phyloP scores from a whole-genome alignment of 53 echinoderm and acorn worm genomes.

The Echinometra lucunter region DNA sequence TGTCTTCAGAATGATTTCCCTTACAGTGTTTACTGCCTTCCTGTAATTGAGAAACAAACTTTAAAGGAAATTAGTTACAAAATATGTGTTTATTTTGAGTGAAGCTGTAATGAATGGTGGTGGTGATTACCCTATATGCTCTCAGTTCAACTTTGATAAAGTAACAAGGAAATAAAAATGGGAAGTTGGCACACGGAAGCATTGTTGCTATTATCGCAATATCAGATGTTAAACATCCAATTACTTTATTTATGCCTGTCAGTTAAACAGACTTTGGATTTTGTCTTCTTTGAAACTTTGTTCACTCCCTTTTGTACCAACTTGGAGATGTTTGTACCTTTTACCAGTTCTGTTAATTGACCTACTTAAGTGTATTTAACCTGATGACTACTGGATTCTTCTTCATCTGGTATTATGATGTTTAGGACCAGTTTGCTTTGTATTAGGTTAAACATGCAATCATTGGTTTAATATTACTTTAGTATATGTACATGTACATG shows the following conservation, averaged over 20 bases:
- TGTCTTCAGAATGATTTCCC: too few relatives aligned
- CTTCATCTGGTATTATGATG: too few relatives aligned
- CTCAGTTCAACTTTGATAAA: background rate
- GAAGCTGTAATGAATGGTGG: too few relatives aligned
- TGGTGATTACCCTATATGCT: background rate
- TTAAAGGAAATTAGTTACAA: too few relatives aligned
- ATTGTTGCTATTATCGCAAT: background rate
- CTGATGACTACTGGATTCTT: background rate
- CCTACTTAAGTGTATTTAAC: background rate
- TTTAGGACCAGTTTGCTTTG: too few relatives aligned
- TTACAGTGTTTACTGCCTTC: too few relatives aligned
- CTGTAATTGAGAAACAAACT: too few relatives aligned
- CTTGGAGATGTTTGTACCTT: background rate
- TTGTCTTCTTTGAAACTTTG: background rate
- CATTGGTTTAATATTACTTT: too few relatives aligned
- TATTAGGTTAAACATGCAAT: too few relatives aligned
- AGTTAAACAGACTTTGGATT: slow-evolving; percentile 22
- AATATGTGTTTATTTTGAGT: too few relatives aligned
- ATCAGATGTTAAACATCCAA: background rate
- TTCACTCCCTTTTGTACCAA: background rate
- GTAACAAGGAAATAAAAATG: slow-evolving; percentile 23
- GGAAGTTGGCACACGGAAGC: background rate
- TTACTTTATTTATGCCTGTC: background rate
- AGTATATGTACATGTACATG: too few relatives aligned
- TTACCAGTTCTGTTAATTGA: background rate